Conservation (phyloP, 2,888 invertebrate species). For the Camponotus fellah region DNA sequence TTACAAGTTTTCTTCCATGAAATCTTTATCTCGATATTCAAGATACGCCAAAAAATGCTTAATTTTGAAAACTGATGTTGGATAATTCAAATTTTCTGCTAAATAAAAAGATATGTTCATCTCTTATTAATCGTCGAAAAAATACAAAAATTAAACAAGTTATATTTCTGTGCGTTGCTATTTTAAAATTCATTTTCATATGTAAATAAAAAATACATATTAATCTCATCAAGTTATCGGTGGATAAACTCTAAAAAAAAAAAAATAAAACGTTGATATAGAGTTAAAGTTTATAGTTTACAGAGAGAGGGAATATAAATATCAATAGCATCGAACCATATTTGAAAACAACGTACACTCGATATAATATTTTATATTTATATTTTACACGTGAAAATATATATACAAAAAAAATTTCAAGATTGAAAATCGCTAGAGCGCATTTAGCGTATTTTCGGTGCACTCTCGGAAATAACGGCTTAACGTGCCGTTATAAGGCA, state of each 20-base stretch:
- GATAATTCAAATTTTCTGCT: background rate
- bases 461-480: conserved; percentile 21
- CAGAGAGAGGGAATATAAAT: background rate
- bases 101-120: background rate
- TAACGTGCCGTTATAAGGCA: background rate
- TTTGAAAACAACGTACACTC: background rate
- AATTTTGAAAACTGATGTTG: background rate
- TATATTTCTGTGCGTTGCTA: background rate
- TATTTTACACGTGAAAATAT: background rate
- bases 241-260: background rate
- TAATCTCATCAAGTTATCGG: background rate
- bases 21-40: background rate
- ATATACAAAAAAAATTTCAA: background rate
- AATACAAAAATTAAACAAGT: background rate
- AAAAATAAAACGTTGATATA: background rate
- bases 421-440: background rate
- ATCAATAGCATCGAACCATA: background rate
- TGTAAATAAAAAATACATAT: background rate
- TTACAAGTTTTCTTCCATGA: background rate
- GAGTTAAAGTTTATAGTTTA: no score
- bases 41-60: background rate
- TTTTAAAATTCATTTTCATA: background rate
- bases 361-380: background rate
- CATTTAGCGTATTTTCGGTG: background rate
- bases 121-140: background rate